Evolutionary conservation across 2,113 vertebrate species (phyloP).

Genomic region (Menidia beryllina): DNA sequence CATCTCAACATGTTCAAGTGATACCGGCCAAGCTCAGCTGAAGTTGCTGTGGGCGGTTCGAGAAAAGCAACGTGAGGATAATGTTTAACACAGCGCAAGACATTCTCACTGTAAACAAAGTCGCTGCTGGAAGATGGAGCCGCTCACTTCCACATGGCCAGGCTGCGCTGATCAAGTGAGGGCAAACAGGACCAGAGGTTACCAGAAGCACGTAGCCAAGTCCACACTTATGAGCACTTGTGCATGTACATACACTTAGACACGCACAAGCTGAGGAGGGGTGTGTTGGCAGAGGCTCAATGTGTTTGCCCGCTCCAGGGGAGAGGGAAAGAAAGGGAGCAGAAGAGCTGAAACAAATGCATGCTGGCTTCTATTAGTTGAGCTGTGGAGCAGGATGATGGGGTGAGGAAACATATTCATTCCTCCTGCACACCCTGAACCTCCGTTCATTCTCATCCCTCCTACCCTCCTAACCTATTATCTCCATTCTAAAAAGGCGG

Average conservation of each 20-base stretch:
- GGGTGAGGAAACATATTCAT: conserved; percentile 76
- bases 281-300: conserved; percentile 68
- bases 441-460: conserved; percentile 33
- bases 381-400: conserved; percentile 66
- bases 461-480: conserved; percentile 73
- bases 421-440: conserved; percentile 29
- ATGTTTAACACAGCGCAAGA: conserved; percentile 35
- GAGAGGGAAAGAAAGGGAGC: conserved; percentile 73
- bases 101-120: conserved; percentile 54
- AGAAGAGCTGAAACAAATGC: conserved; percentile 79
- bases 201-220: conserved; percentile 61
- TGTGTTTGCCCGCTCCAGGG: conserved; percentile 69
- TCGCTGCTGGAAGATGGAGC: conserved; percentile 29
- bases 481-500: conserved; percentile 78
- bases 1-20: conserved; percentile 47
- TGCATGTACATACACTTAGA: conserved; percentile 38
- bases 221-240: conserved; percentile 48
- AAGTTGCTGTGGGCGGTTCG: conserved; percentile 35
- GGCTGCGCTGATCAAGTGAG: conserved; percentile 42
- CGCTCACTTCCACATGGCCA: conserved; percentile 34
- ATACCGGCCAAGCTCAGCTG: conserved; percentile 38
- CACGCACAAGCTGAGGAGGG: conserved; percentile 39
- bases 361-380: conserved; percentile 82
- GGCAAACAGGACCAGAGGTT: conserved; percentile 61
- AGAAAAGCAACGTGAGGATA: conserved; percentile 36